Conservation (phyloP, 1,140 invertebrate genomes). For the Bombus vancouverensis region DNA sequence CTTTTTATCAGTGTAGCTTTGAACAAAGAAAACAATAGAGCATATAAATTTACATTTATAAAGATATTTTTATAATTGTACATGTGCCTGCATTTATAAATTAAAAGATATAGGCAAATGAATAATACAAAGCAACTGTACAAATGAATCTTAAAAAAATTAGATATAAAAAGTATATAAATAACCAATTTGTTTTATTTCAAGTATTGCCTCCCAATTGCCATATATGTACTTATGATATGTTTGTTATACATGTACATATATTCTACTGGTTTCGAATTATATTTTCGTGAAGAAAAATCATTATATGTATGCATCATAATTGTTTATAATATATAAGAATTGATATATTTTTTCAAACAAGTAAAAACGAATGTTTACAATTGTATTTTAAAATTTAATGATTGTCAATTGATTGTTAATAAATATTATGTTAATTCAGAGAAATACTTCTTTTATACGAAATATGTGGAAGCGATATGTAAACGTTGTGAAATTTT, state of each 20-base stretch:
- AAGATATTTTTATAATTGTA: slow-evolving; percentile 38
- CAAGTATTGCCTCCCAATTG: slow-evolving; percentile 21
- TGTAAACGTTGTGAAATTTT: neutral
- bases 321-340: neutral
- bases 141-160: slow-evolving; percentile 11
- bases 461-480: neutral
- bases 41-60: slow-evolving; percentile 26
- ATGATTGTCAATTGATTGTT: neutral
- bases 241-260: neutral
- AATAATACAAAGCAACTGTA: slow-evolving; percentile 8
- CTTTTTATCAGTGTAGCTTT: neutral
- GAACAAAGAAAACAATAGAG: neutral
- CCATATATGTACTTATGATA: slow-evolving; percentile 20
- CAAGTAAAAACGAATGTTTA: neutral
- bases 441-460: neutral
- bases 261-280: neutral
- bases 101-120: neutral
- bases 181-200: neutral
- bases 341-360: neutral
- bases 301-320: neutral
- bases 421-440: neutral
- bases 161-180: neutral
- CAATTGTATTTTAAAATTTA: neutral
- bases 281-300: neutral
- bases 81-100: slow-evolving; percentile 24